These are phyloP conservation scores for Caenorhabditis sp. DNA, from an alignment of 2,888 invertebrate species.

Conservation along the genomic window DNA sequence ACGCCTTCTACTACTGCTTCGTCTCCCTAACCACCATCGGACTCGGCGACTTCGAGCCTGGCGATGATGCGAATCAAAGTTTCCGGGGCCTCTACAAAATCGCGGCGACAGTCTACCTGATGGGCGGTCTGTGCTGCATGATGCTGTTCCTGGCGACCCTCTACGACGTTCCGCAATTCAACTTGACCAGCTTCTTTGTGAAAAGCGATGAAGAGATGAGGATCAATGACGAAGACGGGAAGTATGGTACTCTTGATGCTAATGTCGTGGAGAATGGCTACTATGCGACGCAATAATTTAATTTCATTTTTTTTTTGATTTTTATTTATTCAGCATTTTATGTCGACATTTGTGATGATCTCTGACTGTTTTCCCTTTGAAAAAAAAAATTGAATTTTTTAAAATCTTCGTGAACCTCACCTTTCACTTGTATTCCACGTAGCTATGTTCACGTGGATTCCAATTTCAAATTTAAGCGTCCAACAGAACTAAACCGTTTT, in stretches of 20 bases:
- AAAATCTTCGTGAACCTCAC: too few relatives aligned
- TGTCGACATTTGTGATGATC: slow-evolving; percentile 19
- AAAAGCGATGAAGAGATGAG: slow-evolving; percentile 69
- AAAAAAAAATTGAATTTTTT: too few relatives aligned
- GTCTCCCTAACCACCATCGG: slow-evolving; percentile 93
- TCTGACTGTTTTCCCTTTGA: not conserved
- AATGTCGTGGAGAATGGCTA: slow-evolving; percentile 49
- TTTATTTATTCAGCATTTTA: slow-evolving; percentile 16
- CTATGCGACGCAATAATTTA: slow-evolving; percentile 43
- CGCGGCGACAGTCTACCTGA: slow-evolving; percentile 89
- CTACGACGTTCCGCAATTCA: slow-evolving; percentile 93
- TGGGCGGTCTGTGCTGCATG: slow-evolving; percentile 90
- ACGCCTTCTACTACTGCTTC: slow-evolving; percentile 94
- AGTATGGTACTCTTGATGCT: slow-evolving; percentile 50
- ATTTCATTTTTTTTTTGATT: not conserved
- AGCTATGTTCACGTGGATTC: too few relatives aligned
- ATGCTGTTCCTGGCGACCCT: slow-evolving; percentile 91
- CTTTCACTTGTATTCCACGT: not conserved
- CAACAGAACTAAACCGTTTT: too few relatives aligned
- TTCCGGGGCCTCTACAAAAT: slow-evolving; percentile 91
- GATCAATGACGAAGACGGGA: slow-evolving; percentile 62
- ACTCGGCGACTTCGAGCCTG: slow-evolving; percentile 92
- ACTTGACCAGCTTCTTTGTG: slow-evolving; percentile 86
- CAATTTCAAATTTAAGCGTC: too few relatives aligned
- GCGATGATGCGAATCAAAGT: slow-evolving; percentile 89